Evolutionary conservation across 2,113 vertebrate genomes (phyloP).

Genomic region (Boleophthalmus pectinirostris): DNA sequence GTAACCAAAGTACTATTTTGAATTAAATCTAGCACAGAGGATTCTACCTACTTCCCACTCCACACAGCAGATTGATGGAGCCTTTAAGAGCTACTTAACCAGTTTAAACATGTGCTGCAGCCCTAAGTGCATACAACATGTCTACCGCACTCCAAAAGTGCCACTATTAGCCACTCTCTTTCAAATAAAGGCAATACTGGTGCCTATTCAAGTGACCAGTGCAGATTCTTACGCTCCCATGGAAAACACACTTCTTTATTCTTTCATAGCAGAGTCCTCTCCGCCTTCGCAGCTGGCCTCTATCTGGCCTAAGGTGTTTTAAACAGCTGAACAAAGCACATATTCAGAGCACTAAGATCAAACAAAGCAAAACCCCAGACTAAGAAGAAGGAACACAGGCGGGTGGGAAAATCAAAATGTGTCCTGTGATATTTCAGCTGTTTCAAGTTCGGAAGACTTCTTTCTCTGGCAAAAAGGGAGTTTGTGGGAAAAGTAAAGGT

Average conservation of each 20-base stretch:
- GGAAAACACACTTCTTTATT: background rate
- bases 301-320: conserved; percentile 57
- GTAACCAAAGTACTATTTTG: background rate
- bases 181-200: background rate
- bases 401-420: conserved; percentile 27
- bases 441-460: background rate
- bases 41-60: conserved; percentile 41
- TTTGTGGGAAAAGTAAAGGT: background rate
- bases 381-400: conserved; percentile 20
- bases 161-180: background rate
- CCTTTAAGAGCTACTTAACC: background rate
- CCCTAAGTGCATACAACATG: background rate
- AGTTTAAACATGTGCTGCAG: background rate
- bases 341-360: conserved; percentile 40
- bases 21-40: conserved; percentile 17
- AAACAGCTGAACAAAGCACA: conserved; percentile 52
- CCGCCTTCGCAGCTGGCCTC: conserved; percentile 47
- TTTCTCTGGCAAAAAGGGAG: background rate
- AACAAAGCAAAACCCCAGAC: conserved; percentile 39
- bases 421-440: conserved; percentile 18
- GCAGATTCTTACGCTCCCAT: background rate
- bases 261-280: conserved; percentile 9
- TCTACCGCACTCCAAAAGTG: background rate
- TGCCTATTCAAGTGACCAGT: background rate
- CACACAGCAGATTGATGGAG: background rate